Conservation (phyloP, 2,113 vertebrate genomes). For the Nannobrachium achirus region DNA sequence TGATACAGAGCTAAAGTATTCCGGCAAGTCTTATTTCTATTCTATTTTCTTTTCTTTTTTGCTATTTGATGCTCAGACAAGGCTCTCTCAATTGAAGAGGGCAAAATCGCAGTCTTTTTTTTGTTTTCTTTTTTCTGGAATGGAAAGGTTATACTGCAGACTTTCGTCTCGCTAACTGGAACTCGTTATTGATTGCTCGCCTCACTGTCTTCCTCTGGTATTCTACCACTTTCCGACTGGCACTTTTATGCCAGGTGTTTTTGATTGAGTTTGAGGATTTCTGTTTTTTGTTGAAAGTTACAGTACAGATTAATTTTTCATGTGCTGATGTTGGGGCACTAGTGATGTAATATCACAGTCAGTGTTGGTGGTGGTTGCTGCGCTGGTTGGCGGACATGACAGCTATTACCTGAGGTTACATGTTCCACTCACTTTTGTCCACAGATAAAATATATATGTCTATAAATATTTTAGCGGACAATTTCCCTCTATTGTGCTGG, state of each 20-base stretch:
- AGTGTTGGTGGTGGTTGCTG: too few relatives aligned
- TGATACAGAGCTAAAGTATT: conserved; percentile 59
- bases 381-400: too few relatives aligned
- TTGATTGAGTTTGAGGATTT: conserved; percentile 27
- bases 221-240: conserved; percentile 34
- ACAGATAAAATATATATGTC: too few relatives aligned
- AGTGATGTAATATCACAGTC: conserved; percentile 2
- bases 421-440: too few relatives aligned
- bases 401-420: too few relatives aligned
- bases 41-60: conserved; percentile 19
- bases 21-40: conserved; percentile 53
- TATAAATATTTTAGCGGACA: too few relatives aligned
- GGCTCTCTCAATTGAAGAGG: conserved; percentile 60
- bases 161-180: conserved; percentile 40
- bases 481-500: too few relatives aligned
- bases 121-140: conserved; percentile 43
- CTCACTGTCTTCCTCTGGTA: conserved; percentile 31
- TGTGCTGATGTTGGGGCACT: not conserved
- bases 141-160: conserved; percentile 52
- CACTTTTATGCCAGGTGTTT: conserved; percentile 29
- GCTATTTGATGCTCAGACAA: conserved; percentile 59
- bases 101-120: conserved; percentile 48
- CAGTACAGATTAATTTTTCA: conserved; percentile 12
- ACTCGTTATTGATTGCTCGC: conserved; percentile 54
- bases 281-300: conserved; percentile 17